Conservation (phyloP, 2,888 invertebrate genomes). For the Synanthedon vespiformis region DNA sequence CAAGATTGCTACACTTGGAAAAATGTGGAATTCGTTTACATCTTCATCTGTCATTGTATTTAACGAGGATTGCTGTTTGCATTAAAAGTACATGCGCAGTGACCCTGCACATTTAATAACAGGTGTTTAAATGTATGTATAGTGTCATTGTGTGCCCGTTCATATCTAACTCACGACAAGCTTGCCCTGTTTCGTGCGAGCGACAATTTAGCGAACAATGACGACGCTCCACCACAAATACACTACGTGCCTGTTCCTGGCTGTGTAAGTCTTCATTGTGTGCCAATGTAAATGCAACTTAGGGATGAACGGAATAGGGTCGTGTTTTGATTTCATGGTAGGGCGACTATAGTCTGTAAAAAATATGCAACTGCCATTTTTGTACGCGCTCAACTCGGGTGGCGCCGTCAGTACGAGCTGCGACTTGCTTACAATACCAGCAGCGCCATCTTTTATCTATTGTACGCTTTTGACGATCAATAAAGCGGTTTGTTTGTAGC, state of each 20-base stretch:
- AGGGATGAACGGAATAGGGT: slow-evolving; percentile 18
- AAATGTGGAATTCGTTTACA: slow-evolving; percentile 49
- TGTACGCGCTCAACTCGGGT: slow-evolving; percentile 64
- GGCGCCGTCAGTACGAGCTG: slow-evolving; percentile 63
- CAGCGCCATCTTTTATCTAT: slow-evolving; percentile 67
- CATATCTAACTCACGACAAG: slow-evolving; percentile 65
- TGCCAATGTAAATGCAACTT: slow-evolving; percentile 19
- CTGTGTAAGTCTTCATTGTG: slow-evolving; percentile 43
- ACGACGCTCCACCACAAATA: slow-evolving; percentile 65
- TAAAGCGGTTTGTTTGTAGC: slow-evolving; percentile 29
- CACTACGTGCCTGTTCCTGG: slow-evolving; percentile 48
- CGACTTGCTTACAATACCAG: slow-evolving; percentile 54
- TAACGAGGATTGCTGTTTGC: slow-evolving; percentile 39
- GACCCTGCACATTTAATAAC: slow-evolving; percentile 64
- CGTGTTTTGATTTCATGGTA: slow-evolving; percentile 16
- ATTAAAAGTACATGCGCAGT: slow-evolving; percentile 28
- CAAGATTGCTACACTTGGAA: slow-evolving; percentile 17
- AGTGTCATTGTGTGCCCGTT: slow-evolving; percentile 56
- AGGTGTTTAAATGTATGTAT: slow-evolving; percentile 67
- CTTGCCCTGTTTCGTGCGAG: slow-evolving; percentile 64
- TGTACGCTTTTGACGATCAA: slow-evolving; percentile 60
- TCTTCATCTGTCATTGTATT: slow-evolving; percentile 62
- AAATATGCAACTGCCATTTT: slow-evolving; percentile 70
- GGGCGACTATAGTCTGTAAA: slow-evolving; percentile 38
- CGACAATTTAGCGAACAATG: slow-evolving; percentile 71